A percentile compares a stretch with the other conserved stretches of the same genome.
phyloP scores from a whole-genome alignment of 2,113 vertebrate species.

The Oreochromis niloticus region DNA sequence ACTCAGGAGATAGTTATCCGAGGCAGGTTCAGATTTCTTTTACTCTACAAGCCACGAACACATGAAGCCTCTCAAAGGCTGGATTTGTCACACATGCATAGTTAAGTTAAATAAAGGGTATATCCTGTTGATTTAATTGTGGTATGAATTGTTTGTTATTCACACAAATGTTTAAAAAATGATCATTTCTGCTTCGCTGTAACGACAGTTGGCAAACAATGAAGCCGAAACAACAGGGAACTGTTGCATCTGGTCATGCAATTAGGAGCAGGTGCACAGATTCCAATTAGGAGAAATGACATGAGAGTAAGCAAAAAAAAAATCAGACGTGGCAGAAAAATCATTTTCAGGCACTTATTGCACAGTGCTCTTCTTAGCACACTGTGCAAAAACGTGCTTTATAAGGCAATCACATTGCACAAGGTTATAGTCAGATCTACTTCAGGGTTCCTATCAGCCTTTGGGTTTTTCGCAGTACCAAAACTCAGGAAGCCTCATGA shows the following conservation, averaged over 20 bases:
- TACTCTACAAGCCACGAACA: neutral
- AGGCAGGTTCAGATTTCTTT: neutral
- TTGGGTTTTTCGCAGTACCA: neutral
- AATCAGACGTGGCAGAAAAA: neutral
- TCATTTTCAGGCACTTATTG: neutral
- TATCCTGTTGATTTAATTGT: neutral
- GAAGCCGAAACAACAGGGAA: conserved; percentile 1
- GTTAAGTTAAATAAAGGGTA: neutral
- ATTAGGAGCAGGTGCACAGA: conserved; percentile 26
- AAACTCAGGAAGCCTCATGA: neutral
- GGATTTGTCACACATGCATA: neutral
- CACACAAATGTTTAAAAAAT: neutral
- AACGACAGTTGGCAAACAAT: conserved; percentile 1
- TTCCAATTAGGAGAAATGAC: conserved; percentile 9
- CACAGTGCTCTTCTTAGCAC: neutral
- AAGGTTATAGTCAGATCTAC: neutral
- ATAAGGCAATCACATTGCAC: neutral
- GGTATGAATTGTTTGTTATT: neutral
- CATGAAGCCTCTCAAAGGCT: neutral
- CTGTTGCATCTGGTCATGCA: conserved; percentile 1
- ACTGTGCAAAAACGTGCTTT: neutral
- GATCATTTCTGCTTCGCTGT: neutral
- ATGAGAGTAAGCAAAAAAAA: neutral
- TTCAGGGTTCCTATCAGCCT: neutral
- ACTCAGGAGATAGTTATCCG: neutral